Evolutionary conservation across 2,888 invertebrate genomes (phyloP).

Genomic region (Drosophila percnosoma): DNA sequence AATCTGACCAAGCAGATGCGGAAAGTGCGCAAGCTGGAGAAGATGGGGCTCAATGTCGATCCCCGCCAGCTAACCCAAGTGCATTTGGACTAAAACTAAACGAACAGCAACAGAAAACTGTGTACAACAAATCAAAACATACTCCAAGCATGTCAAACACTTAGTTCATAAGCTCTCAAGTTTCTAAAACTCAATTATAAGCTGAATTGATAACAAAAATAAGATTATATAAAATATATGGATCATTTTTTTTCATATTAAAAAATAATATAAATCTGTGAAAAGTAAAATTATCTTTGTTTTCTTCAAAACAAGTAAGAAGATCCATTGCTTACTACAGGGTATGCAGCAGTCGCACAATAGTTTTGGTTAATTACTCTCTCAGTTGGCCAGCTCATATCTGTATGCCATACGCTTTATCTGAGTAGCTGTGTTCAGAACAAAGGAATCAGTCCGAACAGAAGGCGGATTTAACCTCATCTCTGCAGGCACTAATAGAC

Average conservation of each 20-base stretch:
- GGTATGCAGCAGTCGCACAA: not conserved
- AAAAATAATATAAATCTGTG: conserved; percentile 12
- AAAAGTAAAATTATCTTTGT: not conserved
- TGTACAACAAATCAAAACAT: conserved; percentile 42
- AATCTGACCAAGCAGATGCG: conserved; percentile 62
- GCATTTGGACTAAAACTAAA: conserved; percentile 46
- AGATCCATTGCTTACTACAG: rapidly evolving
- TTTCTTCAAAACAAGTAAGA: not conserved
- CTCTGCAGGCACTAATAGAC: conserved; percentile 50
- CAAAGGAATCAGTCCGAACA: not conserved
- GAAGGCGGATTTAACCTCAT: conserved; percentile 21
- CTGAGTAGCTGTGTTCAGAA: conserved; percentile 2
- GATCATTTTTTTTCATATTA: conserved; percentile 14
- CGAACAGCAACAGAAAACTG: conserved; percentile 24
- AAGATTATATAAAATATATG: not conserved
- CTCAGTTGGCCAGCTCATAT: not conserved
- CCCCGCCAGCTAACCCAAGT: conserved; percentile 56
- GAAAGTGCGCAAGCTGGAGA: conserved; percentile 68
- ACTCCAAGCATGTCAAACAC: conserved; percentile 67
- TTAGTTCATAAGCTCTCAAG: conserved; percentile 47
- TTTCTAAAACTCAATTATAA: conserved; percentile 67
- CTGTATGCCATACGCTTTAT: not conserved
- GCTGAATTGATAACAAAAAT: conserved; percentile 18
- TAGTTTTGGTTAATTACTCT: not conserved
- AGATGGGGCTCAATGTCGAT: conserved; percentile 64